phyloP scores from a whole-genome alignment of 2,113 vertebrate species.

The Coturnix japonica region DNA sequence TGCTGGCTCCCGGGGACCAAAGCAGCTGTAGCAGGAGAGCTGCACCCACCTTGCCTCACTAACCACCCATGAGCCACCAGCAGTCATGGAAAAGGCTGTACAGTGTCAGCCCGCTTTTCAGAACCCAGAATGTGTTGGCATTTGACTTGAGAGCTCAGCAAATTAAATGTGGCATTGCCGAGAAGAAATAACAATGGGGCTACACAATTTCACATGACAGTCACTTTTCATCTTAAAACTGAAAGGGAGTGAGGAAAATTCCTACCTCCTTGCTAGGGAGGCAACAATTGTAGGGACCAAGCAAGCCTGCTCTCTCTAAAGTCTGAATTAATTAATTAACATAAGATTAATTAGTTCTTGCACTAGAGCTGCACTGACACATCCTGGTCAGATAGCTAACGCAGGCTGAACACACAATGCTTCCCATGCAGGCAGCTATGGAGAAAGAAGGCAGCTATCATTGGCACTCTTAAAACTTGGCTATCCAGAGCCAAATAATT shows the following conservation, averaged over 20 bases:
- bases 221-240: slow-evolving; percentile 30
- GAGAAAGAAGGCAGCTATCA: background rate
- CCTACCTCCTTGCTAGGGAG: background rate
- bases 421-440: background rate
- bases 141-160: slow-evolving; percentile 64
- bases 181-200: slow-evolving; percentile 49
- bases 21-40: background rate
- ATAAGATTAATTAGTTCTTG: slow-evolving; percentile 50
- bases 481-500: background rate
- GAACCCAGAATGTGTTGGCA: slow-evolving; percentile 37
- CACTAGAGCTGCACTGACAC: background rate
- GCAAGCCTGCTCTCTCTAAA: background rate
- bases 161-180: slow-evolving; percentile 60
- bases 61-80: background rate
- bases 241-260: slow-evolving; percentile 1
- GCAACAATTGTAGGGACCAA: background rate
- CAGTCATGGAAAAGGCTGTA: slow-evolving; percentile 24
- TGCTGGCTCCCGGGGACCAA: background rate
- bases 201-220: slow-evolving; percentile 1
- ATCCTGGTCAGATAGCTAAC: background rate
- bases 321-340: slow-evolving; percentile 49
- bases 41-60: background rate
- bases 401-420: background rate
- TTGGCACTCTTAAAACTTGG: background rate
- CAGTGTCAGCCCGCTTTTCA: slow-evolving; percentile 18